Conservation (phyloP, 2,888 invertebrate genomes). For the Cantharis flavilabris region DNA sequence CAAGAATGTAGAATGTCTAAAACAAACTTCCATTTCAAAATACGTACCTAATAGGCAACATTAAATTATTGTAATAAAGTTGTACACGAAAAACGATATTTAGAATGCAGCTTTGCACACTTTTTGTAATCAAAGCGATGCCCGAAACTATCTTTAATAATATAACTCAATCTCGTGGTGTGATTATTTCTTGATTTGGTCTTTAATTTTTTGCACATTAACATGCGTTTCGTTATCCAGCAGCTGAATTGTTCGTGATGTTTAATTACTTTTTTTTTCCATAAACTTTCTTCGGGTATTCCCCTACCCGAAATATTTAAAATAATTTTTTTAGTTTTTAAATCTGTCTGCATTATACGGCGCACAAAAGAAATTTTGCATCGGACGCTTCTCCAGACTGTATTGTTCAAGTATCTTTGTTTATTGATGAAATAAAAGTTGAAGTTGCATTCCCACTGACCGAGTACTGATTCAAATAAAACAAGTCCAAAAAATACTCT, state of each 20-base stretch:
- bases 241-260: background rate
- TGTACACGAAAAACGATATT: background rate
- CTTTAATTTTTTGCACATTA: background rate
- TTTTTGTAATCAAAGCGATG: background rate
- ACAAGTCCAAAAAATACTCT: background rate
- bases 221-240: background rate
- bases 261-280: no score
- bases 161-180: background rate
- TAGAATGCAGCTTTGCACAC: background rate
- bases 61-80: background rate
- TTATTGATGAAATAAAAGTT: background rate
- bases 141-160: background rate
- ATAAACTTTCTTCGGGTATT: no score
- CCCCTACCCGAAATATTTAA: background rate
- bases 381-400: background rate
- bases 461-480: background rate
- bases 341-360: background rate
- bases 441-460: background rate
- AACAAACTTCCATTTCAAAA: background rate
- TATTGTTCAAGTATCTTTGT: background rate
- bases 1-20: background rate
- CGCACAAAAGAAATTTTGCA: background rate
- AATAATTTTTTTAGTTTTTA: background rate
- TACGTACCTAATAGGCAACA: background rate
- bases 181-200: background rate